Conservation (phyloP, 1,140 invertebrate species). For the Euura lappo region DNA sequence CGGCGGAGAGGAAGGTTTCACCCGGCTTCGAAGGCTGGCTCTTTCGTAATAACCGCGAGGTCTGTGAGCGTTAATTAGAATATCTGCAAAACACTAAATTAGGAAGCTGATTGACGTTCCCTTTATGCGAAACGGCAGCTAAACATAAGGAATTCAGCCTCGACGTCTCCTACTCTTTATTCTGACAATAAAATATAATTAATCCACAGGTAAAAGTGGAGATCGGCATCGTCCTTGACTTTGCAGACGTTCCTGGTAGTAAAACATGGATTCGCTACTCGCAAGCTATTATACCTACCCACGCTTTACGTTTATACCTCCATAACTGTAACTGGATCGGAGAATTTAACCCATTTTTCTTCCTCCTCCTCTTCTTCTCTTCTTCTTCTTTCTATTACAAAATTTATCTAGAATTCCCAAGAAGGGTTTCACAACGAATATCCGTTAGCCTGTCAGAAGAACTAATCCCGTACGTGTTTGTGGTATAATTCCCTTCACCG, state of each 20-base stretch:
- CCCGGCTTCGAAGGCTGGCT: neutral
- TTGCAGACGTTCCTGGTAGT: neutral
- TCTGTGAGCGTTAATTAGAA: neutral
- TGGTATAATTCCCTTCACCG: constrained; percentile 3
- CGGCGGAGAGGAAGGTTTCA: neutral
- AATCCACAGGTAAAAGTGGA: too few relatives aligned
- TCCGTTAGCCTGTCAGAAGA: neutral
- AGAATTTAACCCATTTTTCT: neutral
- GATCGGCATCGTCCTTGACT: neutral
- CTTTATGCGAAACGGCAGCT: neutral
- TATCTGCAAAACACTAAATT: neutral
- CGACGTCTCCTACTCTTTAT: neutral
- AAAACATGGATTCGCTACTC: constrained; percentile 16
- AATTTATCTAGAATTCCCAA: neutral
- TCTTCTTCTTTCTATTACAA: neutral
- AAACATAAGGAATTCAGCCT: neutral
- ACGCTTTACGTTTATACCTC: neutral
- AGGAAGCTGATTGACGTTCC: neutral
- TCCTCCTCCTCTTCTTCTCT: neutral
- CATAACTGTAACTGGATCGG: neutral
- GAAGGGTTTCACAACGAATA: neutral
- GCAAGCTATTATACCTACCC: neutral
- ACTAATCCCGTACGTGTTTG: neutral
- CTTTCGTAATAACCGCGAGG: neutral
- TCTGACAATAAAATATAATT: too few relatives aligned